Percentiles rank a stretch among this genome's conserved stretches.
Conservation (phyloP, 37 sponge, comb jelly and placozoan species). For the Crambe crambe region DNA sequence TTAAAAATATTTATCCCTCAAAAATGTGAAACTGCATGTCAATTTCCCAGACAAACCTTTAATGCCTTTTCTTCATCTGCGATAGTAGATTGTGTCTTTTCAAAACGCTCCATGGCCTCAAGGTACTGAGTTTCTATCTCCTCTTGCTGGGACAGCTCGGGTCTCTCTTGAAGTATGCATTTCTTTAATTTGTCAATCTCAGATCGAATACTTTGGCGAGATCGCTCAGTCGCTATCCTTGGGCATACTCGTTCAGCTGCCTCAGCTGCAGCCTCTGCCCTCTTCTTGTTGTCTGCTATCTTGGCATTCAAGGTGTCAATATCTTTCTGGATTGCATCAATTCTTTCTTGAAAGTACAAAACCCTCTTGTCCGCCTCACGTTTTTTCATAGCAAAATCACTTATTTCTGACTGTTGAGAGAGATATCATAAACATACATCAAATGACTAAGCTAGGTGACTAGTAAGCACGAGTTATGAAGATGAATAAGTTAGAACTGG, state of each 20-base stretch:
- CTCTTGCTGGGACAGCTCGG: conserved; percentile 32
- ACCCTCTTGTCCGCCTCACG: conserved; percentile 14
- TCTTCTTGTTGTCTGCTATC: neutral
- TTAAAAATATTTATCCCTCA: neutral
- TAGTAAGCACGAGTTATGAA: no score
- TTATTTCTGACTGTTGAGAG: conserved; percentile 6
- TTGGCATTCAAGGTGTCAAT: conserved; percentile 7
- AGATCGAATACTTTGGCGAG: conserved; percentile 40
- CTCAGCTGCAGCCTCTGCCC: conserved; percentile 14
- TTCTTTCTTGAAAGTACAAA: conserved; percentile 21
- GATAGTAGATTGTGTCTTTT: conserved; percentile 29
- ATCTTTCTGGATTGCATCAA: conserved; percentile 14
- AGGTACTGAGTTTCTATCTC: conserved; percentile 31
- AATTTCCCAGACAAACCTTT: conserved; percentile 20
- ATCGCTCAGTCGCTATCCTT: conserved; percentile 45
- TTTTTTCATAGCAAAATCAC: neutral
- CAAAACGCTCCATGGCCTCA: conserved; percentile 53
- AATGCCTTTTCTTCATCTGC: conserved; percentile 47
- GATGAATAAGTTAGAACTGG: no score
- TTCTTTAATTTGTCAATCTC: conserved; percentile 73
- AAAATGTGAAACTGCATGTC: no score
- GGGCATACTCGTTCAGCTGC: conserved; percentile 20
- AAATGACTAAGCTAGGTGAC: neutral
- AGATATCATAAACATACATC: neutral
- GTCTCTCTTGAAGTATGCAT: conserved; percentile 40